Conservation (phyloP, 2,797 vertebrate species). For the Heterohyrax brucei region DNA sequence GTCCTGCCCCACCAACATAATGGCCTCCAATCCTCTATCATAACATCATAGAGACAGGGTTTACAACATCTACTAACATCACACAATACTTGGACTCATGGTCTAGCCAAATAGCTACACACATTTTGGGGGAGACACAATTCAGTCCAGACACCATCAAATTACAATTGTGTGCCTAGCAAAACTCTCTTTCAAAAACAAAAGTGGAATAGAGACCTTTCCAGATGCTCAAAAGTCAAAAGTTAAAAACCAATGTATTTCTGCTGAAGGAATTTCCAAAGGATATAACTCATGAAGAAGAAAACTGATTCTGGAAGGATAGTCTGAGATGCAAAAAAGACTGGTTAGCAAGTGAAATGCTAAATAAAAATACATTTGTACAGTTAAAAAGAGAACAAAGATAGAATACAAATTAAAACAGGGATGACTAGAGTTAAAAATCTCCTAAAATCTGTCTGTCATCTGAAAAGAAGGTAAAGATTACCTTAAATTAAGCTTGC, state of each 20-base stretch:
- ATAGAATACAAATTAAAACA: background rate
- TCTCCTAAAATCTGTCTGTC: background rate
- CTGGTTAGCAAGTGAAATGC: background rate
- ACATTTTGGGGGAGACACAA: no score
- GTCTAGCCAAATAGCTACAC: no score
- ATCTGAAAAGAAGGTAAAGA: background rate
- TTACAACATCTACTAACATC: no score
- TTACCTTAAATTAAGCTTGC: background rate
- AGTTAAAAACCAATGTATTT: background rate
- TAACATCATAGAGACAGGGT: no score
- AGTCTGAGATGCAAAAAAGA: background rate
- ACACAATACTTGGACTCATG: no score
- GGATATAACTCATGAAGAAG: background rate
- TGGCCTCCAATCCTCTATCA: no score
- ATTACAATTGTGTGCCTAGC: background rate
- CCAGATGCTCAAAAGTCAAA: background rate
- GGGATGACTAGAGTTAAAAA: background rate
- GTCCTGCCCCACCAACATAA: no score
- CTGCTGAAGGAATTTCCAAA: background rate
- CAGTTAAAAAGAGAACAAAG: constrained; percentile 7
- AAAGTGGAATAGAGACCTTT: background rate
- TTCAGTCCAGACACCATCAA: background rate
- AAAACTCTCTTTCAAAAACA: background rate
- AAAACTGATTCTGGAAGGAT: background rate
- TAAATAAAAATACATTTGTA: constrained; percentile 1